phyloP scores from a whole-genome alignment of 1,140 invertebrate genomes.

The Gryllus bimaculatus region DNA sequence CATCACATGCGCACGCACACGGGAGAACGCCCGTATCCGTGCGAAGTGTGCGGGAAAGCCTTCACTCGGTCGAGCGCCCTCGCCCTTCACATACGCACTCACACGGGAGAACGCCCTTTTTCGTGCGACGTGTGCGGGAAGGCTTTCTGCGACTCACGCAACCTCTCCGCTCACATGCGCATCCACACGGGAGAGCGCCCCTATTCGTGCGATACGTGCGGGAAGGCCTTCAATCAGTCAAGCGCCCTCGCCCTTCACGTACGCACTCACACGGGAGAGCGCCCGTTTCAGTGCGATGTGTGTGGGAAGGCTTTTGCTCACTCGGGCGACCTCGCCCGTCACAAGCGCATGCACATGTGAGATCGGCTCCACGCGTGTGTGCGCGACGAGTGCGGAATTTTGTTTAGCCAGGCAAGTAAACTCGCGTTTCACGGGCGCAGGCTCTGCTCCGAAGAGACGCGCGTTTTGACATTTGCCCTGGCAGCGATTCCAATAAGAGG shows the following conservation, averaged over 20 bases:
- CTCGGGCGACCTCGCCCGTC: too few relatives aligned
- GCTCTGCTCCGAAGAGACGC: too few relatives aligned
- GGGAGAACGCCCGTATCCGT: constrained; percentile 48
- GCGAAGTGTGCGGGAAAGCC: constrained; percentile 29
- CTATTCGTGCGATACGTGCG: constrained; percentile 46
- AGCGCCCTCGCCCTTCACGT: constrained; percentile 33
- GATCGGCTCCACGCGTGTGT: too few relatives aligned
- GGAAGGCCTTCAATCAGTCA: constrained; percentile 28
- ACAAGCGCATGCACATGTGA: too few relatives aligned
- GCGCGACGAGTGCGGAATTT: too few relatives aligned
- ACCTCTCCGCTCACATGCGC: constrained; percentile 34
- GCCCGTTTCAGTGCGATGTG: constrained; percentile 28
- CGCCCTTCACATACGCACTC: constrained; percentile 43
- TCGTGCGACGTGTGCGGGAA: constrained; percentile 40
- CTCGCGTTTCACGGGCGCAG: too few relatives aligned
- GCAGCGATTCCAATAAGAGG: too few relatives aligned
- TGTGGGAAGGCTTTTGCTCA: too few relatives aligned
- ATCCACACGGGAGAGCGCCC: constrained; percentile 43
- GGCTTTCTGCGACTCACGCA: constrained; percentile 40
- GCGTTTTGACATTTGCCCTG: too few relatives aligned
- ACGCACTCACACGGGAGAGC: constrained; percentile 56
- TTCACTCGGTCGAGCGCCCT: constrained; percentile 37
- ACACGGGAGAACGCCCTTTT: constrained; percentile 52
- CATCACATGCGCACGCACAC: constrained; percentile 36
- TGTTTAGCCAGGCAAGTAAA: too few relatives aligned